phyloP scores from a whole-genome alignment of 1,140 invertebrate species.

The Cotesia chilonis region DNA sequence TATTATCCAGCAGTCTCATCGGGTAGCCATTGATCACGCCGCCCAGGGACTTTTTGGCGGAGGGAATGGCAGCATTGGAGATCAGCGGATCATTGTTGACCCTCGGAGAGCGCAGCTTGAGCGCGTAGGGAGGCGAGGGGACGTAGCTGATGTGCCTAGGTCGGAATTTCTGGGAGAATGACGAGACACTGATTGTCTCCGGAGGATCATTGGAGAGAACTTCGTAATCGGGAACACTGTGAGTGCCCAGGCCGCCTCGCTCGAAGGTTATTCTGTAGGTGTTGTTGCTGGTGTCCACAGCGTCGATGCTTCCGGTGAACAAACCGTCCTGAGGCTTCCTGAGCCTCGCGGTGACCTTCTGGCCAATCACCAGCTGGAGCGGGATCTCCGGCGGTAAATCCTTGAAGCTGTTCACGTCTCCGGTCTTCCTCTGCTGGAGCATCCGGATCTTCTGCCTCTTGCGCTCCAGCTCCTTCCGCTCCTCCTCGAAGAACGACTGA shows the following conservation, averaged over 20 bases:
- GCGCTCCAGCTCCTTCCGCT: slow-evolving; percentile 86
- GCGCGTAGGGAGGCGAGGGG: slow-evolving; percentile 67
- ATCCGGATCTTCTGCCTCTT: slow-evolving; percentile 93
- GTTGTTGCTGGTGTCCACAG: slow-evolving; percentile 95
- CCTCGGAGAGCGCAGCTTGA: slow-evolving; percentile 64
- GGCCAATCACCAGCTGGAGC: slow-evolving; percentile 94
- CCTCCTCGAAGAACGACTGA: slow-evolving; percentile 95
- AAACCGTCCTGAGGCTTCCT: slow-evolving; percentile 95
- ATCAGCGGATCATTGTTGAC: slow-evolving; percentile 69
- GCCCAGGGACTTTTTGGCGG: slow-evolving; percentile 61
- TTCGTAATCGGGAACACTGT: slow-evolving; percentile 97
- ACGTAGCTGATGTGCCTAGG: slow-evolving; percentile 72
- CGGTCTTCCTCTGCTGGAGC: slow-evolving; percentile 91
- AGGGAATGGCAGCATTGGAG: slow-evolving; percentile 62
- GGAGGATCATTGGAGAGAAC: slow-evolving; percentile 91
- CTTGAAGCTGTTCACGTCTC: slow-evolving; percentile 80
- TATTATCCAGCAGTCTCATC: slow-evolving; percentile 82
- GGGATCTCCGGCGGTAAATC: slow-evolving; percentile 97
- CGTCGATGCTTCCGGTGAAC: slow-evolving; percentile 95
- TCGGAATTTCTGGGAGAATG: slow-evolving; percentile 84
- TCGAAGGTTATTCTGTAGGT: slow-evolving; percentile 99
- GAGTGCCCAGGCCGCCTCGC: slow-evolving; percentile 89
- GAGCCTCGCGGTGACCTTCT: slow-evolving; percentile 92
- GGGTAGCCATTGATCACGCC: slow-evolving; percentile 82
- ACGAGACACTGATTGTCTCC: slow-evolving; percentile 88